phyloP scores from a whole-genome alignment of 2,797 vertebrate species.

The Tinamus major region DNA sequence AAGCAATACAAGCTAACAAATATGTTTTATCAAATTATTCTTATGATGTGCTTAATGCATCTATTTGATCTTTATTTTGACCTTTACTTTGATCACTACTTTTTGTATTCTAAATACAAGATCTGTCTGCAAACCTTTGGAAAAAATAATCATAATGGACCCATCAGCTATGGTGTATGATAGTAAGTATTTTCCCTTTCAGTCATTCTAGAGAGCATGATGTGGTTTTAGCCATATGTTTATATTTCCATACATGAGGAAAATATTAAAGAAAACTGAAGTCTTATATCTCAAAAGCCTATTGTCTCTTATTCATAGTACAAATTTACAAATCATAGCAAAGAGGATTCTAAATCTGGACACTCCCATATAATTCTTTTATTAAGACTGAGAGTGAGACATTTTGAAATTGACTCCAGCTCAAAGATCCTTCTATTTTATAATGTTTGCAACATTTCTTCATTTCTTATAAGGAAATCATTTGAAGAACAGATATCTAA shows the following conservation, averaged over 20 bases:
- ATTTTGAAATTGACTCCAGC: neutral
- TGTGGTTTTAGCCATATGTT: neutral
- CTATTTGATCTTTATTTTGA: neutral
- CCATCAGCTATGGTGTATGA: neutral
- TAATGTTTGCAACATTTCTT: slow-evolving; percentile 8
- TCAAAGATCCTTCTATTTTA: slow-evolving; percentile 40
- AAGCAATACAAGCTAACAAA: neutral
- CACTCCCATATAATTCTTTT: neutral
- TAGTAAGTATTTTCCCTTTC: neutral
- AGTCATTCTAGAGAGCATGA: neutral
- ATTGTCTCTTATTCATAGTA: neutral
- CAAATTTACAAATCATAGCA: neutral
- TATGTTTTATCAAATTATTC: neutral
- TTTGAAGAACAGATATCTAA: slow-evolving; percentile 11
- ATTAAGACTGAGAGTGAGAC: neutral
- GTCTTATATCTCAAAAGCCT: neutral
- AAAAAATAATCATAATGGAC: neutral
- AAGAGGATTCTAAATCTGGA: slow-evolving; percentile 6
- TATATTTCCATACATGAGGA: neutral
- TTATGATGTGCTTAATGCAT: rapidly evolving
- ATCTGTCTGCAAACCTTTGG: neutral
- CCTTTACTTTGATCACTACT: neutral
- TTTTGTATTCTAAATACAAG: neutral
- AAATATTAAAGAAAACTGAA: slow-evolving; percentile 18
- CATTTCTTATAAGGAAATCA: neutral